A percentile compares a stretch with the other conserved stretches of the same genome.
Conservation (phyloP, 1,140 invertebrate genomes). For the Zaprionus vittiger region DNA sequence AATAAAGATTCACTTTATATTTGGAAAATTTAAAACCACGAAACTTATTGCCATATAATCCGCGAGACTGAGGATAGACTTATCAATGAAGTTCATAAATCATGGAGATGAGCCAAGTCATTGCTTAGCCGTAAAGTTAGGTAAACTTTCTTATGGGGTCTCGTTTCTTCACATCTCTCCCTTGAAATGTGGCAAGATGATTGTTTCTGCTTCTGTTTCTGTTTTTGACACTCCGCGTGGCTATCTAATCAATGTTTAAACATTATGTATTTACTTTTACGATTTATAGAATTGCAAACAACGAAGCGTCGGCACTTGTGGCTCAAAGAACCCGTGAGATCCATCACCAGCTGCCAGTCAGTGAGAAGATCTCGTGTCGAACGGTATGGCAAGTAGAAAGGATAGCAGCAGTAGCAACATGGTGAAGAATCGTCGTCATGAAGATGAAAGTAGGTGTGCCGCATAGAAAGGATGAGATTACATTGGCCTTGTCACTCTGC, state of each 20-base stretch:
- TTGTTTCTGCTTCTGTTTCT: neutral
- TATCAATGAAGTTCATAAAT: neutral
- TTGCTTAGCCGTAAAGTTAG: neutral
- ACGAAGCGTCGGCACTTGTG: slow-evolving; percentile 14
- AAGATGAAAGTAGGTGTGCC: slow-evolving; percentile 34
- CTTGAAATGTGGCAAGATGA: neutral
- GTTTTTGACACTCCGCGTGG: neutral
- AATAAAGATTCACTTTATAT: neutral
- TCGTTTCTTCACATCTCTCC: neutral
- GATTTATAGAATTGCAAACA: slow-evolving; percentile 33
- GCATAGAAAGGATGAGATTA: no score
- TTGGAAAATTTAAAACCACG: neutral
- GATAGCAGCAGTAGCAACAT: slow-evolving; percentile 16
- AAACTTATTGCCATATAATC: neutral
- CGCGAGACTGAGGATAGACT: neutral
- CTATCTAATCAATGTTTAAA: slow-evolving; percentile 32
- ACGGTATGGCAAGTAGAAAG: slow-evolving; percentile 10
- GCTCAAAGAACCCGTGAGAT: neutral
- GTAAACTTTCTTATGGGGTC: neutral
- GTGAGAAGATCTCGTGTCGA: slow-evolving; percentile 13
- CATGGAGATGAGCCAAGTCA: neutral
- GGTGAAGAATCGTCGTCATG: slow-evolving; percentile 47
- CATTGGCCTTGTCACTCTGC: neutral
- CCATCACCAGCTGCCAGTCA: slow-evolving; percentile 19
- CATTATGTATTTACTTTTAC: slow-evolving; percentile 25